Base-by-base conservation (phyloP, 2,888 invertebrate genomes). In the Hyposoter dolosus region DNA sequence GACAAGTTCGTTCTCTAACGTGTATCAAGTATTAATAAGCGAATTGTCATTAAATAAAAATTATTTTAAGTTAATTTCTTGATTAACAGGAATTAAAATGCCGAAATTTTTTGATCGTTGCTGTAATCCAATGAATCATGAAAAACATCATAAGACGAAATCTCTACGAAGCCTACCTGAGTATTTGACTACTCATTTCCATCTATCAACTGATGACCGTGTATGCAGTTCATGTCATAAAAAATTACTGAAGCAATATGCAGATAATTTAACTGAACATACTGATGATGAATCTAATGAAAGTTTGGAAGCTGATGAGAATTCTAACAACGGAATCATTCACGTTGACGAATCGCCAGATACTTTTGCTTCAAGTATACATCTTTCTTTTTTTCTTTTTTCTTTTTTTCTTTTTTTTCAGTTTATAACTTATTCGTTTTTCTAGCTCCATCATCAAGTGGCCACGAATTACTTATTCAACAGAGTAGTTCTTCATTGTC, bases 91-190 rank as follows among this genome's bases (percentile, higher is more conserved):
- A 23, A 63, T 63, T 63, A 63, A n/a, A 63, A 63, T 63, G 60
- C 60, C 60, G 60, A 63, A 63, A 23, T 63, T 63, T 63, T 63
- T 63, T 63, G 60, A 40, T 35, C 66, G 66, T n/a, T 66, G 66
- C 35, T 66, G 35, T 23, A 66, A 66, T 66, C 40, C 66, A 66
- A 35, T 40, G 32, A 40, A 32, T 65, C 28, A 10, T 15, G 65
- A 65, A 65, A 65, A 65, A 32, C 65, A 65, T 32, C 15, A 17
- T n/a, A 40, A 40, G 35, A 66, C 17, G 35, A 40, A 23, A 66
- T 40, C 66, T 17, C 19, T 66, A 23, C 66, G 66, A 66, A 35
- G 35, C 17, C 17, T 40, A 66, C 43, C 66, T n/a, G 60, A 63
- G 60, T 23, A 63, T 63, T 63, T 63, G 23, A 23, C 60, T 23